Base-by-base conservation (phyloP, 1,140 invertebrate genomes). In the Drosophila parvula region DNA sequence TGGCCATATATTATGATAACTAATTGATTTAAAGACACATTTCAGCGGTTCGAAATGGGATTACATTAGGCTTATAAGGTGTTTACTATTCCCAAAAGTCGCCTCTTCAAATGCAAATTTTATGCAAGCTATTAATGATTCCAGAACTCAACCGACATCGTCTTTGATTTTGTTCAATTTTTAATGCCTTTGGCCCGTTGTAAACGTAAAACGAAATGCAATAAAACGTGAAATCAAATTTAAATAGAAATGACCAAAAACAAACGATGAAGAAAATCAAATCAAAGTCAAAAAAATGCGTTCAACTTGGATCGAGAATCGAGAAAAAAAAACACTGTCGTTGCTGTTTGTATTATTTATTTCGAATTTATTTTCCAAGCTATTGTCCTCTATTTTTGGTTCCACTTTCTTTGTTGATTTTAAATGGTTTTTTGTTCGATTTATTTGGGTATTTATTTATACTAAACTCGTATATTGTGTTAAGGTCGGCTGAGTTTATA, bases 31-130 rank as follows among this genome's bases (percentile, higher is more conserved):
- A 88, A 63, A 88, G 76, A 65, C 83, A 75, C 74, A 81, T 68
- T 65, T 78, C 53, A 81, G 76, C 60, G 68, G 74, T 45, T 47
- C 64, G 47, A 60, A 56, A 65, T 70, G 51, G 61, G 63, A 77
- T 82, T 83, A 88, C 83, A 86, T 88, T 88, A 88, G 76, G 83
- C 84, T 88, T 88, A 88, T 88, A 86, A 86, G 83, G 83, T 86
- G 83, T 83, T 88, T 83, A 88, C 63, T 63, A 73, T 78, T 50
- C 79, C 27, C 45, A 56, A 28, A 16, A 8, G 32, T n/a, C 27
- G 45, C 59, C 41, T 79, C 57, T 53, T 53, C 6, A 56, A 53
- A 83, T 74, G 81, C 77, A 84, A 84, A 84, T 84, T 84, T 80
- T 74, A 74, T 80, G 76, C 80, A 57, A 70, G 81, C 45, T 41